Conservation (phyloP, 1,140 invertebrate genomes). For the Listronotus oregonensis region DNA sequence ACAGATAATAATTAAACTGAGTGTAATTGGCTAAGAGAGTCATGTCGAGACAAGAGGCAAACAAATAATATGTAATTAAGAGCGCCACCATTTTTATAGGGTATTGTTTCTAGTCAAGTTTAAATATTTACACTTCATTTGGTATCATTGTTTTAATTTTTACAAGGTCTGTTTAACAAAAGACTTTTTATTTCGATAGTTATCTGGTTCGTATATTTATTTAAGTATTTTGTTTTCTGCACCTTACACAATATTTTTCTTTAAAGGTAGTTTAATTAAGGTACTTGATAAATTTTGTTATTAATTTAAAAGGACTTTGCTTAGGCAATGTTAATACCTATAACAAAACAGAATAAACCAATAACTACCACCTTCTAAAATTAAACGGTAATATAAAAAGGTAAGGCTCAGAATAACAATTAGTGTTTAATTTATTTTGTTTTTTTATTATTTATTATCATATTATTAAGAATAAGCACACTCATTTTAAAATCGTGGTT, state of each 20-base stretch:
- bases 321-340: too few relatives aligned
- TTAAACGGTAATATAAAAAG: too few relatives aligned
- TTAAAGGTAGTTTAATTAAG: too few relatives aligned
- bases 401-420: too few relatives aligned
- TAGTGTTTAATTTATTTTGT: too few relatives aligned
- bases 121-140: slow-evolving; percentile 31
- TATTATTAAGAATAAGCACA: too few relatives aligned
- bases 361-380: too few relatives aligned
- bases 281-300: too few relatives aligned
- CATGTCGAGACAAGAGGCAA: slow-evolving; percentile 27
- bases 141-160: slow-evolving; percentile 25
- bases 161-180: slow-evolving; percentile 22
- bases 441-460: too few relatives aligned
- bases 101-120: slow-evolving; percentile 29
- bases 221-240: not conserved
- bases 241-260: not conserved
- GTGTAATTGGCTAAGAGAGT: slow-evolving; percentile 22
- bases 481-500: too few relatives aligned
- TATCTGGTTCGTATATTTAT: not conserved
- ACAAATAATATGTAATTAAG: slow-evolving; percentile 35
- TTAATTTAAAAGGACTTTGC: too few relatives aligned
- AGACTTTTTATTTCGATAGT: slow-evolving; percentile 1
- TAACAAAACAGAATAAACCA: too few relatives aligned
- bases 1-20: slow-evolving; percentile 22
- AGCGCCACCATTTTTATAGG: slow-evolving; percentile 33